A percentile compares a stretch with the other conserved stretches of the same genome.
These are phyloP conservation scores for Drosophila prosaltans DNA, from an alignment of 1,140 invertebrate species.

Conservation along the genomic window DNA sequence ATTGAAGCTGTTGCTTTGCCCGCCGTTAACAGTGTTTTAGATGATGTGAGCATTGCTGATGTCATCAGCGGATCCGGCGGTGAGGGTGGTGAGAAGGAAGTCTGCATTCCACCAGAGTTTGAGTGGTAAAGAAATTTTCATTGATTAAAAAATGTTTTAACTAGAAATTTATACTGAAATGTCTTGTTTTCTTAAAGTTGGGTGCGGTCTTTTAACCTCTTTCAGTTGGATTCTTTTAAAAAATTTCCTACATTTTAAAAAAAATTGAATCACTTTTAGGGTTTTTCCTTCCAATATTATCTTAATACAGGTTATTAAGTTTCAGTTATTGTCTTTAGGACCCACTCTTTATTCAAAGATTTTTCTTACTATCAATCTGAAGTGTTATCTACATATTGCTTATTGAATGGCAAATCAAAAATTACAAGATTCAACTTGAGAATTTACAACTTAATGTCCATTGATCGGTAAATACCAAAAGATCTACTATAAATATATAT, in stretches of 20 bases:
- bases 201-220: no score
- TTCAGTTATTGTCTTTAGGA: no score
- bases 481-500: neutral
- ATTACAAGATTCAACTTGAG: constrained; percentile 2
- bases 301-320: no score
- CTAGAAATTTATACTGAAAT: constrained; percentile 25
- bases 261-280: no score
- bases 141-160: constrained; percentile 48
- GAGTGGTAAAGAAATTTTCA: constrained; percentile 55
- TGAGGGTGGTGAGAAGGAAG: constrained; percentile 73
- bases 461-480: neutral
- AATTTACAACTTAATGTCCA: neutral
- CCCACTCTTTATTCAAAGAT: no score
- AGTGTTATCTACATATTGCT: neutral
- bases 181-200: constrained; percentile 2
- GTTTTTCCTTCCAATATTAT: no score
- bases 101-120: constrained; percentile 74
- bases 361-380: neutral
- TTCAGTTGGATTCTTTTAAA: no score
- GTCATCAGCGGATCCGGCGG: constrained; percentile 54
- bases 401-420: neutral
- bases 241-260: no score
- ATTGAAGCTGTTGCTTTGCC: constrained; percentile 75
- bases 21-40: constrained; percentile 59
- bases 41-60: constrained; percentile 63